Base-by-base conservation (phyloP, 2,797 vertebrate genomes). In the Pseudochirops cupreus region DNA sequence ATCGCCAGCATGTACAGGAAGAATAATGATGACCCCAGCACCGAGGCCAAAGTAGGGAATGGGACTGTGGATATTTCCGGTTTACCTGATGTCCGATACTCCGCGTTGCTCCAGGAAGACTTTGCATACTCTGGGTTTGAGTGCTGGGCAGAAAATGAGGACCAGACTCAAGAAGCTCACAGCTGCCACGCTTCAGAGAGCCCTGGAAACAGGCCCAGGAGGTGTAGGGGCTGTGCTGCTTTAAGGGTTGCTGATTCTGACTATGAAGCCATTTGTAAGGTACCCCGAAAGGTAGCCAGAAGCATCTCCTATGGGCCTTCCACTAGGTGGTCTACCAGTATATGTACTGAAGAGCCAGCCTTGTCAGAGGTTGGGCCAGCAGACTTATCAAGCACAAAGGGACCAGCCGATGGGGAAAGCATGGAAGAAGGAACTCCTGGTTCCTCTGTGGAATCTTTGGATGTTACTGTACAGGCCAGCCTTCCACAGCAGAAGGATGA, bases 221-320 rank as follows among this genome's bases (percentile, higher is more conserved):
- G 99, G 28, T 99, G 99, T 98, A 98, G 99, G 1, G 99, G 99
- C 0, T 99, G 99, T 0, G 98, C 99, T 0, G 98, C 98, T 0
- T 98, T 99, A 89, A 99, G 99, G 0, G 99, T 99, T 5, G 98
- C 99, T 0, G 99, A 99, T 58, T 99, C 99, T 0, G 99, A 99
- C 98, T 99, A 99, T 0, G 99, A 99, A 97, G 99, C 99, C 0
- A 99, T 99, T 82, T 99, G 99, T 93, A 99, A 99, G 97, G 99
- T 99, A 13, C 99, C 99, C 0, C 99, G 99, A 0, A 99, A 99
- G 91, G 98, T 99, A 50, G 99, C 99, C 50, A 98, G 98, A 56
- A 99, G 99, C 97, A 98, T 99, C 5, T 99, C 99, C 31, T 99
- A 98, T 0, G 99, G 99, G 2, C 99, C 99, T 0, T 97, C 98